A percentile compares a stretch with the other conserved stretches of the same genome.
phyloP scores from a whole-genome alignment of 2,113 vertebrate genomes.

The Heterotilapia buettikoferi region DNA sequence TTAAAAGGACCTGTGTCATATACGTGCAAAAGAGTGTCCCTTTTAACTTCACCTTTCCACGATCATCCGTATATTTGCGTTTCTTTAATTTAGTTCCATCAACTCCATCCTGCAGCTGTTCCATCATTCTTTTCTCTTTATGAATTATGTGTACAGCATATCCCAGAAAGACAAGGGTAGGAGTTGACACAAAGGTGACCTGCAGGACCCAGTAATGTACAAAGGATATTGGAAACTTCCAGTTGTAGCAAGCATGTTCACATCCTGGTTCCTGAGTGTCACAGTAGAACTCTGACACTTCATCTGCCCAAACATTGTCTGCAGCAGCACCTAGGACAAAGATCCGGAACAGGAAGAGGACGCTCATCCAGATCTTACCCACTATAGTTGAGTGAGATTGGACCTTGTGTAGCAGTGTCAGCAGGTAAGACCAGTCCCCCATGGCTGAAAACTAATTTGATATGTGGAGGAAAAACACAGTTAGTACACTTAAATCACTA shows the following conservation, averaged over 20 bases:
- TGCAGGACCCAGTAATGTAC: neutral
- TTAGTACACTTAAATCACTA: neutral
- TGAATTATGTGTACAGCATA: neutral
- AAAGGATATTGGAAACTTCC: neutral
- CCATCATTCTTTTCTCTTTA: constrained; percentile 58
- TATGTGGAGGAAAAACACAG: neutral
- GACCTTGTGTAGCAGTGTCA: neutral
- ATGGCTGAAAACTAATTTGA: constrained; percentile 16
- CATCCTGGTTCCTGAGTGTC: neutral
- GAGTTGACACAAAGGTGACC: neutral
- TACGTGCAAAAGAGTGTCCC: constrained; percentile 86
- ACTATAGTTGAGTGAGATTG: neutral
- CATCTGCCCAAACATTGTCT: neutral
- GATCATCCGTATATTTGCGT: constrained; percentile 72
- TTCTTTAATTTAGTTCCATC: neutral
- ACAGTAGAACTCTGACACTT: neutral
- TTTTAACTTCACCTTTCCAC: constrained; percentile 79
- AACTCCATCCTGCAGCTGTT: constrained; percentile 38
- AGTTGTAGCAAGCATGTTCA: neutral
- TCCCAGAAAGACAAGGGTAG: neutral
- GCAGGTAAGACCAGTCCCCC: constrained; percentile 68
- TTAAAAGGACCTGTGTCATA: constrained; percentile 83
- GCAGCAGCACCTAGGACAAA: neutral
- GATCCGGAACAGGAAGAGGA: neutral
- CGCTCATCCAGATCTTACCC: neutral